Evolutionary conservation across 1,140 invertebrate species (phyloP).

Genomic region (Bombus ignitus): DNA sequence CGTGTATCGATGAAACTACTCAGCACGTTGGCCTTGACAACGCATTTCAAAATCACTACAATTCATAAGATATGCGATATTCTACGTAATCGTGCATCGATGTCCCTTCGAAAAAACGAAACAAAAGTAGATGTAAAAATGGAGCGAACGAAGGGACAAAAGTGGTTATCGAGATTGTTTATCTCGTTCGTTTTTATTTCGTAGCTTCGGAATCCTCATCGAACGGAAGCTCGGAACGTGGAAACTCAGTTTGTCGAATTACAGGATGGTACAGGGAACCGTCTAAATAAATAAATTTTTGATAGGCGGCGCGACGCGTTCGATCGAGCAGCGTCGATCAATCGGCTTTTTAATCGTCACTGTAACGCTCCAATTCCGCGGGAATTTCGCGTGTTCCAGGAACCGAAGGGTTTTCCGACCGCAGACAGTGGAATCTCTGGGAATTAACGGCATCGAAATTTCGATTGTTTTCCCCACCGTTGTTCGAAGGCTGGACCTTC

Average conservation of each 20-base stretch:
- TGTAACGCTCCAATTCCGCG: constrained; percentile 18
- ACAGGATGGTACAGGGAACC: neutral
- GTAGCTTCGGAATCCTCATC: neutral
- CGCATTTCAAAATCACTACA: too few species aligned
- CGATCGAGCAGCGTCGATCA: constrained; percentile 34
- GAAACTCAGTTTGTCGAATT: constrained; percentile 39
- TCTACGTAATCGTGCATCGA: too few species aligned
- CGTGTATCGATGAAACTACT: too few species aligned
- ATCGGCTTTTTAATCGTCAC: constrained; percentile 47
- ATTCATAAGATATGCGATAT: too few species aligned
- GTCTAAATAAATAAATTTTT: constrained; percentile 42
- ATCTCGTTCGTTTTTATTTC: constrained; percentile 6
- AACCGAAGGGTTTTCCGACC: constrained; percentile 16
- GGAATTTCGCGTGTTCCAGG: neutral
- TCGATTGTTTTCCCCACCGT: neutral
- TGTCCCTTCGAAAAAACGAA: too few species aligned
- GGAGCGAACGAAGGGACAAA: neutral
- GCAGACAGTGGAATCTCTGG: constrained; percentile 8
- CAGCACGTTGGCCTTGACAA: too few species aligned
- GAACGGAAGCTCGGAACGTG: neutral
- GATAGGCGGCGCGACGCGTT: constrained; percentile 24
- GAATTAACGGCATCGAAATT: constrained; percentile 47
- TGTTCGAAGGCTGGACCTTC: neutral
- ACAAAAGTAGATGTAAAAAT: neutral
- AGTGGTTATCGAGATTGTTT: constrained; percentile 10